Evolutionary conservation across 2,888 invertebrate genomes (phyloP), one percentile per base, ranked within the genome.

Genomic region (Schizotus pectinicornis): DNA sequence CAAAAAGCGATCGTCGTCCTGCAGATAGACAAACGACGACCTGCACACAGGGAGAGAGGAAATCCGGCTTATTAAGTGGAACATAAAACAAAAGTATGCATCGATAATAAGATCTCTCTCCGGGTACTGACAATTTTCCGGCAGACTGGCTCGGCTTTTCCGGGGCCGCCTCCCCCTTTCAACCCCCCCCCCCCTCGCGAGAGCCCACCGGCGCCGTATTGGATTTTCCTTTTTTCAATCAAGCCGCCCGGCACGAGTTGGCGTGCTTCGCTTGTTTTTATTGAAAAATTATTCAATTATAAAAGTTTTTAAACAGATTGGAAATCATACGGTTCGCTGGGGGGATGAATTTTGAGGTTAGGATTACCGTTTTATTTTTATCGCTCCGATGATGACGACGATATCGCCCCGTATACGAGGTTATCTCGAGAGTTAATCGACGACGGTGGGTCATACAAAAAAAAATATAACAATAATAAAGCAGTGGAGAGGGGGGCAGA

Each of bases 271-370:
- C 76, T 77, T 76, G 76, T 77, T 77, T 78, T 78, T 78, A 77
- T 78, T 77, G 78, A 77, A 78, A 77, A 78, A 78, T 78, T 78
- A 78, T 77, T 78, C 78, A 78, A 77, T 77, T 78, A 77, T 76
- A 76, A 78, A 59, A 77, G 77, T 77, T 78, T 78, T 76, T 73
- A 77, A 78, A 77, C 77, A 78, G 78, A 78, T 78, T 78, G 77
- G 74, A 77, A 78, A 78, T 78, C 77, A 76, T 71, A 71, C 75
- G 77, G 72, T 76, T 73, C 73, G 74, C 62, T 71, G 70, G 66
- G 66, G 62, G 64, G 65, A 69, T 66, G 70, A 69, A 68, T 70
- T 71, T 68, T 60, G 59, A 46, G 56, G 56, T 59, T 52, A 46
- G 38, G 51, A 55, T 51, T 50, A 41, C 38, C 12, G 49, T 22